Base-by-base conservation (phyloP, 2,888 invertebrate genomes). In the Cheilosia soror region DNA sequence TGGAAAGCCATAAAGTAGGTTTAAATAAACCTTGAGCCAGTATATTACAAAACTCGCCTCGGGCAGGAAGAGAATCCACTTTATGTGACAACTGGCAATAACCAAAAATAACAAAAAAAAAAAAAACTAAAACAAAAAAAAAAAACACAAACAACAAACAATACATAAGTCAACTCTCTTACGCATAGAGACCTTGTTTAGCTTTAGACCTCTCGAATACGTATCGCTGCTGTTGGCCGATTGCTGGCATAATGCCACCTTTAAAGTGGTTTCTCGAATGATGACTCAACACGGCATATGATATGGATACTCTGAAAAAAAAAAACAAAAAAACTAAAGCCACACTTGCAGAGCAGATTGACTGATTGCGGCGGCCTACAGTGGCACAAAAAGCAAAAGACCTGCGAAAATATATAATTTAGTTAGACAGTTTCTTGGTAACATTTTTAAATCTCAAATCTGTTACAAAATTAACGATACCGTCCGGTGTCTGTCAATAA, bases 11-110 rank as follows among this genome's bases (percentile, higher is more conserved):
- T 25, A 37, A 58, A 58, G 7, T 6, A 33, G 2, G 9, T 58
- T 40, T 5, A 25, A 40, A 58, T 37, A 62, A 62, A 62, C 62
- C 62, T 62, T 62, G 62, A 62, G 42, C 25, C 25, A 25, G 25
- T 53, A 29, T 58, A 58, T 58, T 40, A 25, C 58, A 58, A 58
- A 58, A 58, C 58, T 13, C 3, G 37, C 37, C 58, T 29, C 27
- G 44, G 42, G 44, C 62, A 44, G 62, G 62, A 62, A 62, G 62
- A 44, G 29, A 62, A 27, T 44, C 42, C 15, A 42, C 44, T 62
- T 42, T 62, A 44, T 42, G 44, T 62, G 42, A 60, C 40, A 15
- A 9, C 20, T 27, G 33, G 9, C 33, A 5, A 37, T 29, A 13
- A 27, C 25, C 11, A 20, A 40, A 20, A 42, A 27, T 25, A 13